These are phyloP conservation scores for Tachina fera DNA, from an alignment of 2,888 invertebrate genomes.

Conservation along the genomic window DNA sequence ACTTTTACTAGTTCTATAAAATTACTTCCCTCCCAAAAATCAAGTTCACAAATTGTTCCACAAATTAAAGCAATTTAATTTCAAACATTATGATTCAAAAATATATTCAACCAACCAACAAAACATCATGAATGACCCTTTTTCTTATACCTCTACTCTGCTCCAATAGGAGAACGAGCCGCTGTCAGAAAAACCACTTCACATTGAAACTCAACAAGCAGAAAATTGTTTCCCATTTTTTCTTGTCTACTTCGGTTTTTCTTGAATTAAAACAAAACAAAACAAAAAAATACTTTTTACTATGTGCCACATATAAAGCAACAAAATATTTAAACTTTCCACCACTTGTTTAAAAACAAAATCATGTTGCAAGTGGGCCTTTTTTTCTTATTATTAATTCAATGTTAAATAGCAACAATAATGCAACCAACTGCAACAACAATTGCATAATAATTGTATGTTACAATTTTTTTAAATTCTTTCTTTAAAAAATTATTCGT, in stretches of 20 bases:
- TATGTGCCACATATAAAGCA: conserved; percentile 1
- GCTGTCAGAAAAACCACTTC: conserved; percentile 14
- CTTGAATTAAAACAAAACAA: conserved; percentile 17
- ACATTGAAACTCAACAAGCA: conserved; percentile 55
- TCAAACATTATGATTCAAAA: too few species aligned
- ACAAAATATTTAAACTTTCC: conserved; percentile 26
- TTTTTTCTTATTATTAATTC: conserved; percentile 57
- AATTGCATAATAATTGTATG: conserved; percentile 54
- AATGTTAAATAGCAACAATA: conserved; percentile 62
- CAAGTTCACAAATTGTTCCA: neutral
- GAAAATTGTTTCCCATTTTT: conserved; percentile 52
- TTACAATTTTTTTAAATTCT: conserved; percentile 52
- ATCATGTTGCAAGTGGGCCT: conserved; percentile 35
- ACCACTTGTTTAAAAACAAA: conserved; percentile 22
- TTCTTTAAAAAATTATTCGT: neutral
- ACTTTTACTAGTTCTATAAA: too few species aligned
- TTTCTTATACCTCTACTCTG: neutral
- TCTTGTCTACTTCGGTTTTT: conserved; percentile 19
- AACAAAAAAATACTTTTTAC: neutral
- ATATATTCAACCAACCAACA: neutral
- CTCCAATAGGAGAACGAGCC: neutral
- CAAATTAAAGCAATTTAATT: neutral
- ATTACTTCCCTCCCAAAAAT: neutral
- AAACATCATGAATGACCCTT: conserved; percentile 20
- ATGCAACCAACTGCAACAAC: conserved; percentile 14